Base-by-base conservation (phyloP, 1,140 invertebrate genomes). In the Trachymyrmex septentrionalis region DNA sequence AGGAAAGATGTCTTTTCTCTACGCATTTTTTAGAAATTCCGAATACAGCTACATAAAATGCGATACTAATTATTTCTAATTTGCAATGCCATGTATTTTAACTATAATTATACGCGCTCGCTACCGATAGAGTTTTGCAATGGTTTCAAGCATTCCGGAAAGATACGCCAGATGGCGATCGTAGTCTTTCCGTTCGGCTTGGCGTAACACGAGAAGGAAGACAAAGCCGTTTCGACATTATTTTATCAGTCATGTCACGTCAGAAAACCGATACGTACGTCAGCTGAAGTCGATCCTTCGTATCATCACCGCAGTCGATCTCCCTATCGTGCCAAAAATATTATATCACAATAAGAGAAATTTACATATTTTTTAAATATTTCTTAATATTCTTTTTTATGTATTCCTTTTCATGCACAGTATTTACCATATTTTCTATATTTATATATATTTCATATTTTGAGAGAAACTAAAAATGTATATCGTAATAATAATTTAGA, bases 161-260 rank as follows among this genome's bases (percentile, higher is more conserved):
- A 12, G 30, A 0, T 57, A 75, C 90, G 87, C 85, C 77, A 91
- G 90, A 91, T 91, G 90, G 90, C 90, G 90, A 86, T 63, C 48
- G 53, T 48, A 55, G 90, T 59, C 76, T 53, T 81, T 87, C 38
- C 59, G 27, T 63, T 63, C 76, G 76, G 67, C 55, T 76, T 61
- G 69, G 6, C 24, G 61, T 66, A 75, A 80, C 19, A 55, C 14
- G 69, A 76, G 59, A 38, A 14, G 73, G 57, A 16, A 44, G 38
- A 59, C 55, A 71, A 86, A 77, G 21, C 12, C 9, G 44, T 55
- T 44, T 67, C n/a, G 21, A 61, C 61, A 71, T 44, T 7, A 61
- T 55, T 89, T 81, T 69, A 66, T 75, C 69, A 77, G 67, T 73
- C 50, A 53, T 44, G 21, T 57, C 85, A 61, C 53, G n/a, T 44